Base-by-base conservation (phyloP, 2,888 invertebrate genomes). In the Plagodis dolabraria region DNA sequence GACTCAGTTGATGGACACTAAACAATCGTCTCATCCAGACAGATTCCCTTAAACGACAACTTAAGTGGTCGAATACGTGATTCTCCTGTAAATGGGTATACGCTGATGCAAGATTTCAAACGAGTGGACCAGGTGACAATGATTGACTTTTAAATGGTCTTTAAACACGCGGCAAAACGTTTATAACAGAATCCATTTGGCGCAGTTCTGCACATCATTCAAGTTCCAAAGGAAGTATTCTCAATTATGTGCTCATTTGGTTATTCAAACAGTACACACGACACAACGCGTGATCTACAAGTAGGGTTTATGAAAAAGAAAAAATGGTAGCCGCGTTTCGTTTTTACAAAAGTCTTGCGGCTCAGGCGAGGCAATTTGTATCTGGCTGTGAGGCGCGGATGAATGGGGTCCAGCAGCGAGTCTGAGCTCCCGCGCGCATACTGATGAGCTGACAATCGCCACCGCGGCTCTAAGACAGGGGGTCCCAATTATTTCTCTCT, bases 101-200 rank as follows among this genome's bases (percentile, higher is more conserved):
- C 1, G 85, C 82, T 83, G 84, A 86, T 85, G 69, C 69, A 77
- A 75, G 72, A 76, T 79, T 74, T 80, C 81, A 83, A 80, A 77
- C 80, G 67, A 73, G 77, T 71, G 74, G 71, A 75, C 76, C 77
- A 75, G 69, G 76, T 72, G 86, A 85, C 85, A 87, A 84, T 86
- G 87, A 89, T 86, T 87, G 88, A 87, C 88, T 88, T 86, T 82
- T 85, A 88, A 87, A 89, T 87, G 80, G 85, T 53, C 69, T 76
- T 40, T 79, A 82, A 79, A 77, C 73, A 76, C 70, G 67, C 38
- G 48, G 52, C 74, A 78, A 77, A 82, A 78, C 75, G 76, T 79
- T 75, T 70, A 70, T 75, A 68, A 67, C 68, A 62, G 40, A 66
- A 69, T 72, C 69, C 60, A 70, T 64, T 70, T 50, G 46, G 48